Conservation (phyloP, 2,113 vertebrate genomes). For the Otocyon megalotis region DNA sequence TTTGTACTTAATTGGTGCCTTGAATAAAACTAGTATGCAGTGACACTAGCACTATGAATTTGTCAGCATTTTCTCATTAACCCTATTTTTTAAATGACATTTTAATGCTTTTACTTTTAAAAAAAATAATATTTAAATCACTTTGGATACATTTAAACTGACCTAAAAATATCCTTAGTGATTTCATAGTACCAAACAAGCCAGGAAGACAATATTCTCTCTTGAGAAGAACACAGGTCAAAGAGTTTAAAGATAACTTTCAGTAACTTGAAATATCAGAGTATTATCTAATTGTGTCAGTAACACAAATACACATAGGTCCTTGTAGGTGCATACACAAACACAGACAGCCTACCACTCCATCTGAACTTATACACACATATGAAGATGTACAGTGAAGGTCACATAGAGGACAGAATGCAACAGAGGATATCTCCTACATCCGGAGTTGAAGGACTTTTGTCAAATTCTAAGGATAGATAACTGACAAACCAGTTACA, state of each 20-base stretch:
- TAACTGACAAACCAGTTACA: neutral
- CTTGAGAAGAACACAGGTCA: neutral
- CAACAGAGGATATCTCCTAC: neutral
- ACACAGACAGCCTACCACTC: neutral
- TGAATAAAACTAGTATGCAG: neutral
- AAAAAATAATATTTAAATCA: slow-evolving; percentile 61
- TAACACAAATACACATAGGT: neutral
- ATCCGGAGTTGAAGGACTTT: neutral
- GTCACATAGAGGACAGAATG: neutral
- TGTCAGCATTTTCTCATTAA: slow-evolving; percentile 55
- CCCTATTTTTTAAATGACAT: slow-evolving; percentile 40
- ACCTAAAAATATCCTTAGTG: neutral
- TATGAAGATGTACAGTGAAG: neutral
- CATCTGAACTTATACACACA: neutral
- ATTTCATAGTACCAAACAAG: neutral
- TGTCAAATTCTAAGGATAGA: neutral
- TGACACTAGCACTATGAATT: neutral
- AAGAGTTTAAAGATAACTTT: slow-evolving; percentile 15
- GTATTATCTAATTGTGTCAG: neutral
- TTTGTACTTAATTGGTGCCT: slow-evolving; percentile 47
- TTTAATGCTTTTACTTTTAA: neutral
- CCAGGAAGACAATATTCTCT: neutral
- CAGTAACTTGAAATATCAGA: neutral
- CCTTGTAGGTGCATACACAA: neutral
- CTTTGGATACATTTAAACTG: slow-evolving; percentile 7